Evolutionary conservation across 2,113 vertebrate species (phyloP).

Genomic region (Bos javanicus): DNA sequence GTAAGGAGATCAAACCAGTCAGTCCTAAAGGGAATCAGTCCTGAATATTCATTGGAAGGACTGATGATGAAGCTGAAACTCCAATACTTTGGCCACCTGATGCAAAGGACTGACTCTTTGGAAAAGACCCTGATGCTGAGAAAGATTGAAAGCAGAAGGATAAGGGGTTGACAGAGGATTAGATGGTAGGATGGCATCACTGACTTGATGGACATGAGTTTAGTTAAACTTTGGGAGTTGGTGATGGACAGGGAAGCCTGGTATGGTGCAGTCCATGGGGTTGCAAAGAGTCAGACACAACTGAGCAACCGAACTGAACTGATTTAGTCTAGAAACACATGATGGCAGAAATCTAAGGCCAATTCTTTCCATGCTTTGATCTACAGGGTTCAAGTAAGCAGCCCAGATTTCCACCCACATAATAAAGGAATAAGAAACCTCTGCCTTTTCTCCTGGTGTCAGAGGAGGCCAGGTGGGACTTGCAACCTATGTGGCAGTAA

Average conservation of each 20-base stretch:
- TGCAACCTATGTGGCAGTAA: background rate
- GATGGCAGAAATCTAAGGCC: background rate
- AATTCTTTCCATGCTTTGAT: background rate
- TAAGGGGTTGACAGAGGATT: fast-evolving
- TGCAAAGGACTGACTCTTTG: background rate
- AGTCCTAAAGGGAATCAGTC: background rate
- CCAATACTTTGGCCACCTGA: background rate
- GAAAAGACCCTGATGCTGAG: background rate
- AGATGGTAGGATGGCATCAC: background rate
- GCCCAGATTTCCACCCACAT: background rate
- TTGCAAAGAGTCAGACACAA: background rate
- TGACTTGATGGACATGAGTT: background rate
- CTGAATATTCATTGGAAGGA: background rate
- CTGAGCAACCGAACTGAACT: background rate
- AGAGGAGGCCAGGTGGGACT: background rate
- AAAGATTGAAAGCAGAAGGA: background rate
- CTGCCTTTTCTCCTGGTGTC: background rate
- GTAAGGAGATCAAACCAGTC: background rate
- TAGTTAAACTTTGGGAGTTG: background rate
- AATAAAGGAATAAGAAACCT: background rate
- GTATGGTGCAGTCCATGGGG: background rate
- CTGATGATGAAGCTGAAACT: background rate
- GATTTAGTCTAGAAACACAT: background rate
- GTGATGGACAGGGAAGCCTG: background rate
- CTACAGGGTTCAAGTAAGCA: background rate